A percentile compares a stretch with the other conserved stretches of the same genome.
These are phyloP conservation scores for Sapayoa aenigma DNA, from an alignment of 2,113 vertebrate genomes.

Conservation along the genomic window DNA sequence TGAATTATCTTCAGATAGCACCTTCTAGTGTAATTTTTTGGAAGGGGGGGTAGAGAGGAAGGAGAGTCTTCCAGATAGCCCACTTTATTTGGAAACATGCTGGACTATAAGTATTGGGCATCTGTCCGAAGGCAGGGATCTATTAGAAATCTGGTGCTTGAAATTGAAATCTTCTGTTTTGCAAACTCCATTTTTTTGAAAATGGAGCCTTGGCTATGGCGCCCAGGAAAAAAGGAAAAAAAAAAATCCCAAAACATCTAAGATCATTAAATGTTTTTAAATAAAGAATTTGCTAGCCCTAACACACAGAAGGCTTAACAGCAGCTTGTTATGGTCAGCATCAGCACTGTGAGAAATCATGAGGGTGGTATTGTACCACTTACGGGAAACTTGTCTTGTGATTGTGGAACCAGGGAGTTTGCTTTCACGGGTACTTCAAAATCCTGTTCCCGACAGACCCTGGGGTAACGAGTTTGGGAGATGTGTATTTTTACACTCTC, in stretches of 20 bases:
- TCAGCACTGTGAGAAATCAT: neutral
- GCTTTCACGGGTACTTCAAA: neutral
- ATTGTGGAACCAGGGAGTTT: neutral
- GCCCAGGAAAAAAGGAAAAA: no score
- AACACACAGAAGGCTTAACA: neutral
- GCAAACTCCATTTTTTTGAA: neutral
- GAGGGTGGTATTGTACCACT: neutral
- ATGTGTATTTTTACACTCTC: neutral
- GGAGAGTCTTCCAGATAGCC: neutral
- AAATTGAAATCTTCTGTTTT: neutral
- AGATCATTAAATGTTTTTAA: neutral
- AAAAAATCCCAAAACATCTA: neutral
- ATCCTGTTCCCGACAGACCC: neutral
- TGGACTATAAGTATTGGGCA: neutral
- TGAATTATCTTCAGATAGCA: neutral
- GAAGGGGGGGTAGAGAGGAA: neutral
- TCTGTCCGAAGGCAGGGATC: neutral
- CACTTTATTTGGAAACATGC: neutral
- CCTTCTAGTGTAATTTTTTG: neutral
- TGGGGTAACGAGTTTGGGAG: neutral
- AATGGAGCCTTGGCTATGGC: accelerated
- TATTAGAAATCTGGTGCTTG: neutral
- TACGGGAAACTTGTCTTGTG: neutral
- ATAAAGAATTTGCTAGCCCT: neutral
- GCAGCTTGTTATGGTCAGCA: neutral